Conservation (phyloP, 2,797 vertebrate genomes). For the Aulostomus chinensis region DNA sequence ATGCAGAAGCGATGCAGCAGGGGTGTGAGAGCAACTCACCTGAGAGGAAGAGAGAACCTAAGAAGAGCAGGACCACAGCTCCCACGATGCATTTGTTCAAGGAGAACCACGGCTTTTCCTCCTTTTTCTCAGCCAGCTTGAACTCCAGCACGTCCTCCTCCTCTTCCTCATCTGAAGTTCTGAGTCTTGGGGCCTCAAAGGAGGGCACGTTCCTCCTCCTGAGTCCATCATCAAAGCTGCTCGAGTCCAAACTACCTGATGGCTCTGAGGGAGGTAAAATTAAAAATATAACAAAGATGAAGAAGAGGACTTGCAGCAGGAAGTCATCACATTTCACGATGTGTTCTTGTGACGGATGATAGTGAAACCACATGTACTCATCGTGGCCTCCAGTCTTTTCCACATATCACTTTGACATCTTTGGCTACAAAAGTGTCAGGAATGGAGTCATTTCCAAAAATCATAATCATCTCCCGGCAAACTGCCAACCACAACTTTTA, state of each 20-base stretch:
- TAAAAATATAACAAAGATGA: not conserved
- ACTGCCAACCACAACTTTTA: conserved; percentile 12
- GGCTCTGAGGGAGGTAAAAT: conserved; percentile 32
- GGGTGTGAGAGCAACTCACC: conserved; percentile 63
- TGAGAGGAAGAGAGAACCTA: conserved; percentile 81
- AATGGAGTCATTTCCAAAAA: conserved; percentile 15
- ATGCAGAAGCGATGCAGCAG: conserved; percentile 1
- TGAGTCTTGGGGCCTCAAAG: conserved; percentile 51
- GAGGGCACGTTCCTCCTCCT: conserved; percentile 64
- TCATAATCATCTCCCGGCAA: conserved; percentile 37
- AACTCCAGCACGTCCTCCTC: conserved; percentile 78
- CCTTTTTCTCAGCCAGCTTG: conserved; percentile 61
- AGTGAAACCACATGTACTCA: not conserved
- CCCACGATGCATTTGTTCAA: conserved; percentile 77
- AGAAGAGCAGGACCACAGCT: conserved; percentile 76
- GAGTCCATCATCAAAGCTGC: conserved; percentile 63
- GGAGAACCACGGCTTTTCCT: conserved; percentile 72
- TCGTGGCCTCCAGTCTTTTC: not conserved
- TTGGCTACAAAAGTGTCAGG: conserved; percentile 16
- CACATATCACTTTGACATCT: conserved; percentile 40
- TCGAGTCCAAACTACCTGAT: conserved; percentile 34
- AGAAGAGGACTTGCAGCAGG: conserved; percentile 10
- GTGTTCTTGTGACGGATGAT: too few species aligned
- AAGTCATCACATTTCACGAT: not conserved
- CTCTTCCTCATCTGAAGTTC: conserved; percentile 78